Percentiles rank a stretch among this genome's conserved stretches.
These are phyloP conservation scores for Dendrolimus pini DNA, from an alignment of 2,888 invertebrate species.

Conservation along the genomic window DNA sequence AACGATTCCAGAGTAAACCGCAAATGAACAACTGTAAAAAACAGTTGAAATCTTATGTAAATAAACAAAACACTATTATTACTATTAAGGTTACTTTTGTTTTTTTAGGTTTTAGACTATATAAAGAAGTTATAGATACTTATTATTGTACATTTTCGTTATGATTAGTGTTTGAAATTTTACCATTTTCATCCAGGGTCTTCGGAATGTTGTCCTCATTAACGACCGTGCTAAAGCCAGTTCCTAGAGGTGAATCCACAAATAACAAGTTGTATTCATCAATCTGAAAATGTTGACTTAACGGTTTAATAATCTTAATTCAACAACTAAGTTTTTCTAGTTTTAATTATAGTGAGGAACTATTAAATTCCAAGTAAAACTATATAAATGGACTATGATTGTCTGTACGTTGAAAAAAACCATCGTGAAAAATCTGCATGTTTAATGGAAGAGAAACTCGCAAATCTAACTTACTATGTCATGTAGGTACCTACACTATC, in stretches of 20 bases:
- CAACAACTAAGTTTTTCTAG: not conserved
- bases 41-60: not conserved
- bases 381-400: too few species aligned
- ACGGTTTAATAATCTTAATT: not conserved
- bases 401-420: not conserved
- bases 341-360: not conserved
- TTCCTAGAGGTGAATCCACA: conserved; percentile 92
- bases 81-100: not conserved
- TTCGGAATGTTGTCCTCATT: conserved; percentile 24
- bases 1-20: conserved; percentile 81
- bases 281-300: conserved; percentile 56
- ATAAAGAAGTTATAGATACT: too few species aligned
- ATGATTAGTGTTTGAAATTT: conserved; percentile 10
- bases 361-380: too few species aligned
- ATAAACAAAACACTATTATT: not conserved
- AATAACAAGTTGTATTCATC: conserved; percentile 87
- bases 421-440: not conserved
- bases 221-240: conserved; percentile 87
- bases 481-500: too few species aligned
- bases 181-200: conserved; percentile 72
- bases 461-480: too few species aligned
- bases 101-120: conserved; percentile 10
- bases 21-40: conserved; percentile 80
- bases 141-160: too few species aligned
- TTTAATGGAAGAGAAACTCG: not conserved